Evolutionary conservation across 2,888 invertebrate genomes (phyloP).

Genomic region (Eupithecia dodoneata): DNA sequence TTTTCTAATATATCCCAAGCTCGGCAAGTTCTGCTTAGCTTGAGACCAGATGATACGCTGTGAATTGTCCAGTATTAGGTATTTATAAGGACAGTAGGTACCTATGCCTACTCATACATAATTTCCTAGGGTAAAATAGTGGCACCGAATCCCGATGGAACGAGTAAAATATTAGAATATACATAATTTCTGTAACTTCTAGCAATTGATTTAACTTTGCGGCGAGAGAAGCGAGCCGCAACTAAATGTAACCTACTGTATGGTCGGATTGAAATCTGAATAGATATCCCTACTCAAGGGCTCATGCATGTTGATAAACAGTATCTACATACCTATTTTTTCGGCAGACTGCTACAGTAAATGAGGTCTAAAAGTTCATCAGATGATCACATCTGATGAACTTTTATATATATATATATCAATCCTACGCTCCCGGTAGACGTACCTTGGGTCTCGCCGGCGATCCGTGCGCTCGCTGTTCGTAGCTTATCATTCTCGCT

Average conservation of each 20-base stretch:
- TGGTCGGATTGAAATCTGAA: neutral
- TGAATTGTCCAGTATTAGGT: too few species aligned
- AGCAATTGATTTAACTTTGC: neutral
- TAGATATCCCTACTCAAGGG: neutral
- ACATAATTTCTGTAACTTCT: neutral
- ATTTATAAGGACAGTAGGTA: too few species aligned
- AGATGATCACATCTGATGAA: too few species aligned
- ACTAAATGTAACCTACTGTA: neutral
- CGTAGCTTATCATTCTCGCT: conserved; percentile 86
- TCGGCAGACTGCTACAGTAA: too few species aligned
- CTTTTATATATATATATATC: too few species aligned
- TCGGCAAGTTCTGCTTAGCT: too few species aligned
- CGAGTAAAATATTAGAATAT: too few species aligned
- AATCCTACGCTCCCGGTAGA: neutral
- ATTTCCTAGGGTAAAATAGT: too few species aligned
- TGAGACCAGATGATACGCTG: too few species aligned
- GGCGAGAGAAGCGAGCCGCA: neutral
- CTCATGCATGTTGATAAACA: neutral
- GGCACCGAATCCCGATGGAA: neutral
- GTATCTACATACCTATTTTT: too few species aligned
- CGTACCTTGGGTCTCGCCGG: conserved; percentile 82
- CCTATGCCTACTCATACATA: too few species aligned
- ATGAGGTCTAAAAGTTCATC: neutral
- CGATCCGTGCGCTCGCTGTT: conserved; percentile 86
- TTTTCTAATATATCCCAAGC: too few species aligned